Conservation (phyloP, 2,797 vertebrate species). For the Cyclopterus lumpus region DNA sequence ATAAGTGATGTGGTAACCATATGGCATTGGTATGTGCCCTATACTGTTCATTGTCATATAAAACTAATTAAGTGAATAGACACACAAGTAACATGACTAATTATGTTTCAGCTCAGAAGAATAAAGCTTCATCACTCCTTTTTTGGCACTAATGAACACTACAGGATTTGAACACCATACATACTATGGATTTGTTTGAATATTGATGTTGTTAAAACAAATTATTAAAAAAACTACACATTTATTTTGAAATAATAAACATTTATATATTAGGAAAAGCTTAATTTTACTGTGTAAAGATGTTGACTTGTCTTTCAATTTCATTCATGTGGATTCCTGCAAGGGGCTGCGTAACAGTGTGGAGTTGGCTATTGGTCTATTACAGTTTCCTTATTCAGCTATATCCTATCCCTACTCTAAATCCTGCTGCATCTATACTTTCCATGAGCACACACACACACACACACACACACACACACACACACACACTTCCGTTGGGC, state of each 20-base stretch:
- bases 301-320: constrained; percentile 1
- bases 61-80: not conserved
- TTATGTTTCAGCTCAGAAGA: not conserved
- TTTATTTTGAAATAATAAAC: not conserved
- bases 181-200: not conserved
- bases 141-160: not conserved
- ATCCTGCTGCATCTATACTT: constrained; percentile 42
- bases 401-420: constrained; percentile 41
- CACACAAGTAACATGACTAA: not conserved
- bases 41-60: not conserved
- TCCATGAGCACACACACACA: constrained; percentile 23
- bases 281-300: not conserved
- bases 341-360: constrained; percentile 20
- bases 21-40: too few species aligned
- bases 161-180: not conserved
- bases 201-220: not conserved
- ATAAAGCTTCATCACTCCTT: not conserved
- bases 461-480: constrained; percentile 23
- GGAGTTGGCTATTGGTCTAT: constrained; percentile 32
- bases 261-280: not conserved
- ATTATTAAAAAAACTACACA: not conserved
- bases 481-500: constrained; percentile 46
- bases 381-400: constrained; percentile 48
- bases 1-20: too few species aligned
- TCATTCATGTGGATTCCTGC: constrained; percentile 20